These are phyloP conservation scores for Tichodroma muraria DNA, from an alignment of 2,113 vertebrate species.

Conservation along the genomic window DNA sequence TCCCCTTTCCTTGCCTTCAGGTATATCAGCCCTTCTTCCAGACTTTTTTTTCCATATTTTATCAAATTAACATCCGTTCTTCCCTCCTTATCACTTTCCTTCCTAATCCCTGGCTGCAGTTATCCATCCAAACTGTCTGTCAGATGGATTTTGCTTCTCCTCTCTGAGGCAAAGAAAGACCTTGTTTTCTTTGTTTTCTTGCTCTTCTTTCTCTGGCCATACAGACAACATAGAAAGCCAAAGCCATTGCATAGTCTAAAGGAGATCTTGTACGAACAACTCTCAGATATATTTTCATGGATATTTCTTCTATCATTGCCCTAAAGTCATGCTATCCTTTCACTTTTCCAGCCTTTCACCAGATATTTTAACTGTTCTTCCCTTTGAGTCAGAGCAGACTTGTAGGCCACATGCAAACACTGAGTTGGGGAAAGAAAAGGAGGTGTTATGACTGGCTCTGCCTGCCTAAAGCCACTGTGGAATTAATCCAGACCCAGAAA, in stretches of 20 bases:
- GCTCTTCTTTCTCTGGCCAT: neutral
- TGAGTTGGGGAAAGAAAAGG: neutral
- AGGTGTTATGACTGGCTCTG: neutral
- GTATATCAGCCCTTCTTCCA: neutral
- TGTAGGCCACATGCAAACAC: neutral
- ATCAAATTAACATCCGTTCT: neutral
- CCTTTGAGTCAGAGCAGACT: neutral
- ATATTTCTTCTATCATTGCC: neutral
- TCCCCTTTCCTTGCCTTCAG: neutral
- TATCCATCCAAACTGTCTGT: neutral
- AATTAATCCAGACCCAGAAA: neutral
- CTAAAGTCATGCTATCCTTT: neutral
- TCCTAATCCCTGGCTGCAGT: neutral
- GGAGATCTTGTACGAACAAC: accelerated
- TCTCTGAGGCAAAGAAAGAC: neutral
- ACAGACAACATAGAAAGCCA: neutral
- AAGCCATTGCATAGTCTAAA: neutral
- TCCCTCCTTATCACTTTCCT: neutral
- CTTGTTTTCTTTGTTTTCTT: neutral
- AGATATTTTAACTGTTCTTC: neutral
- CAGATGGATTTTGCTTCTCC: neutral
- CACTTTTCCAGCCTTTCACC: neutral
- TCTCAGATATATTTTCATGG: neutral
- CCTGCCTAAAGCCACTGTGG: neutral
- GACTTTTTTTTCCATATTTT: neutral